Conservation (phyloP, 2,888 invertebrate genomes). For the Cryptocheilus praepositus region DNA sequence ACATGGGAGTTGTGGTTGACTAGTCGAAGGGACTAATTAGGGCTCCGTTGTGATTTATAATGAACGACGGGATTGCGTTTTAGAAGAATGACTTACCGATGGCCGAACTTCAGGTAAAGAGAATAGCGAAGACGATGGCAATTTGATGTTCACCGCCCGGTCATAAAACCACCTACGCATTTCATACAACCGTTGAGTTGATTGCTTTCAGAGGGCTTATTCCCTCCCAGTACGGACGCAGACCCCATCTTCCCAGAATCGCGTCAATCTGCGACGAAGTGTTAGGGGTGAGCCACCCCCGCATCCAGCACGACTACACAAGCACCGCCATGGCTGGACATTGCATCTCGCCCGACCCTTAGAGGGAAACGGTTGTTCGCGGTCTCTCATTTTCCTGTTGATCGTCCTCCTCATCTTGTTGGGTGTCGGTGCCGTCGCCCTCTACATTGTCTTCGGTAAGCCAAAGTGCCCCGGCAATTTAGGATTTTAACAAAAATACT, state of each 20-base stretch:
- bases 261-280: conserved; percentile 68
- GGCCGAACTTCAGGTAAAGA: conserved; percentile 60
- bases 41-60: neutral
- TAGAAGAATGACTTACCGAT: conserved; percentile 58
- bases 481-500: too few species aligned
- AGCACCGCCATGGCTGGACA: conserved; percentile 71
- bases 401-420: conserved; percentile 65
- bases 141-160: too few species aligned
- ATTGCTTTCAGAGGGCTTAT: conserved; percentile 68
- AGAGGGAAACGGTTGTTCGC: conserved; percentile 62
- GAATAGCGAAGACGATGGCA: too few species aligned
- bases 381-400: conserved; percentile 63
- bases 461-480: neutral
- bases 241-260: conserved; percentile 65
- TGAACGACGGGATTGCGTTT: neutral
- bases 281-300: conserved; percentile 70
- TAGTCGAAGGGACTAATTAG: too few species aligned
- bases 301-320: conserved; percentile 68
- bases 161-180: too few species aligned
- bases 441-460: conserved; percentile 71
- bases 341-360: conserved; percentile 67
- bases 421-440: conserved; percentile 68
- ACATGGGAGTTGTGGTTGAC: too few species aligned
- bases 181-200: neutral
- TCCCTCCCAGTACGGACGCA: conserved; percentile 66